phyloP scores from a whole-genome alignment of 2,888 invertebrate genomes.

The Brachycybe producta region DNA sequence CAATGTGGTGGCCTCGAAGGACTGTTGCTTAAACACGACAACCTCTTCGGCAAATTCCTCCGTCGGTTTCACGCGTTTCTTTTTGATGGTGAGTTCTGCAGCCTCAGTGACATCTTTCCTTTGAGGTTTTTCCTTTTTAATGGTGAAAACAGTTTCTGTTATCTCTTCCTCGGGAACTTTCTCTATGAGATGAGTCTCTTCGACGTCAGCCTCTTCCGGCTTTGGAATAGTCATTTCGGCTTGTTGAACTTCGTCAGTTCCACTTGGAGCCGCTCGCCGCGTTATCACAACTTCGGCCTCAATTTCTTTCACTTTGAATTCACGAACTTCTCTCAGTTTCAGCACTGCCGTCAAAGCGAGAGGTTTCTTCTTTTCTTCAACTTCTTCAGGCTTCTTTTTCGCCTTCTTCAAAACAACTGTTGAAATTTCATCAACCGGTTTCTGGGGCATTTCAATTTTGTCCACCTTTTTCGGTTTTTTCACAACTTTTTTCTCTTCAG shows the following conservation, averaged over 20 bases:
- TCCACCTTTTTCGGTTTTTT: too few relatives aligned
- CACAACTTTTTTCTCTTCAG: too few relatives aligned
- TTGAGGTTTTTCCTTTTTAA: neutral
- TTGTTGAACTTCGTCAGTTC: constrained; percentile 6
- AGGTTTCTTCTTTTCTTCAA: constrained; percentile 12
- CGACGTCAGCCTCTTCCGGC: constrained; percentile 12
- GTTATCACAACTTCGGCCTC: constrained; percentile 14
- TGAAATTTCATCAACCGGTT: constrained; percentile 7
- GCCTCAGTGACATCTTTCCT: neutral
- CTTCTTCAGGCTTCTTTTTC: constrained; percentile 5
- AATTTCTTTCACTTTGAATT: constrained; percentile 12
- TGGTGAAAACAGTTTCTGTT: constrained; percentile 3
- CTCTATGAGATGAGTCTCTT: neutral
- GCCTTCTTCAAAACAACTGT: constrained; percentile 13
- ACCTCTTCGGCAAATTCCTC: constrained; percentile 12
- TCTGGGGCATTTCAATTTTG: too few relatives aligned
- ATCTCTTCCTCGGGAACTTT: constrained; percentile 5
- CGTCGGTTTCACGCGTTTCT: constrained; percentile 2
- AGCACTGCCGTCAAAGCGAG: constrained; percentile 9
- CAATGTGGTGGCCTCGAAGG: neutral
- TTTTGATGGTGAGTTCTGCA: neutral
- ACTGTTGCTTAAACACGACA: constrained; percentile 4
- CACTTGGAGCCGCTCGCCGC: neutral
- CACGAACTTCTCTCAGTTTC: constrained; percentile 8
- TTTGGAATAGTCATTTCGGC: constrained; percentile 1